phyloP scores from a whole-genome alignment of 2,888 invertebrate genomes.

The Lasioglossum villosulum region DNA sequence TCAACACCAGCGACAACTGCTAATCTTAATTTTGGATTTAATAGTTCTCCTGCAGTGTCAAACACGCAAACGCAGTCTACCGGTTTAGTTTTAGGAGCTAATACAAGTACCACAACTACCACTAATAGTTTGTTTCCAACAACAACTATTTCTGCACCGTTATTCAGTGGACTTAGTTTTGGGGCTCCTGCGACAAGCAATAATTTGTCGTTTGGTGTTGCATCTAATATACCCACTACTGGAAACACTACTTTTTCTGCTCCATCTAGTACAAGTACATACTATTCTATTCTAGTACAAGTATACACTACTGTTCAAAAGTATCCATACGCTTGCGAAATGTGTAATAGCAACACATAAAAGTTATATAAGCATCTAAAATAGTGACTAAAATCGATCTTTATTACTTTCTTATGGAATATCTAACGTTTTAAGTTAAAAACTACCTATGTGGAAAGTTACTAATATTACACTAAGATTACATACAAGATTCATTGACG shows the following conservation, averaged over 20 bases:
- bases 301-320: too few species aligned
- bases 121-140: constrained; percentile 70
- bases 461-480: too few species aligned
- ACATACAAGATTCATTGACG: too few species aligned
- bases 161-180: constrained; percentile 78
- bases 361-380: too few species aligned
- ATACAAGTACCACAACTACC: constrained; percentile 61
- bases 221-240: constrained; percentile 74
- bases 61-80: constrained; percentile 68
- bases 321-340: too few species aligned
- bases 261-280: constrained; percentile 69
- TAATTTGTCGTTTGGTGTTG: constrained; percentile 80
- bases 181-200: constrained; percentile 77
- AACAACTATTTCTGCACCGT: constrained; percentile 74
- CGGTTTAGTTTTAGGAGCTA: constrained; percentile 76
- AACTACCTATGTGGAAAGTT: too few species aligned
- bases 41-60: constrained; percentile 66
- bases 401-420: too few species aligned
- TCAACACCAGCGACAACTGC: constrained; percentile 68
- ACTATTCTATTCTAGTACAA: not conserved
- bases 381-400: too few species aligned
- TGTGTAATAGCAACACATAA: too few species aligned
- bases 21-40: constrained; percentile 76
- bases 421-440: too few species aligned
- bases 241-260: constrained; percentile 74